These are phyloP conservation scores for Hippocampus guttulatus DNA, from an alignment of 2,113 vertebrate species.

Conservation along the genomic window DNA sequence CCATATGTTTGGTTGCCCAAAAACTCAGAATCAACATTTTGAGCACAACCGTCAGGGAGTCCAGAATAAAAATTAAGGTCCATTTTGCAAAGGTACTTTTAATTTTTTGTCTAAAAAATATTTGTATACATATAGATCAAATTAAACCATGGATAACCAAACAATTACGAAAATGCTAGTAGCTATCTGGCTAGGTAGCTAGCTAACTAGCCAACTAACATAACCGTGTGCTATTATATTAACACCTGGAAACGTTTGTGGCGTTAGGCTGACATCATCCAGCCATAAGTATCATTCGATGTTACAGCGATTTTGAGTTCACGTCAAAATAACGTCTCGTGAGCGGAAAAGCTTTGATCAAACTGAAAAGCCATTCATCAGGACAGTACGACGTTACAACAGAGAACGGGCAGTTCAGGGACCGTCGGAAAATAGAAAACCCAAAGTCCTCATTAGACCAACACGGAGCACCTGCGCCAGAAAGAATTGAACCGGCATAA, in stretches of 20 bases:
- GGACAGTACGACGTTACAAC: neutral
- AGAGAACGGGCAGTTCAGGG: constrained; percentile 15
- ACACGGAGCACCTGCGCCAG: neutral
- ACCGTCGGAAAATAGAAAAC: neutral
- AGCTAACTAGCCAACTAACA: constrained; percentile 25
- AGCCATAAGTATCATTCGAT: neutral
- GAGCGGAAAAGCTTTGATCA: neutral
- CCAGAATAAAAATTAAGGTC: constrained; percentile 72
- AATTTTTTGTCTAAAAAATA: neutral
- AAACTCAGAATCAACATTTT: constrained; percentile 66
- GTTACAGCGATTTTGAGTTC: neutral
- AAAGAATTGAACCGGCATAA: neutral
- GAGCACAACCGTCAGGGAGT: constrained; percentile 60
- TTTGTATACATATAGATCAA: neutral
- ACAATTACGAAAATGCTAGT: constrained; percentile 24
- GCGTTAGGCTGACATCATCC: neutral
- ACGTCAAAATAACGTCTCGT: neutral
- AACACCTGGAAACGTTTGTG: neutral
- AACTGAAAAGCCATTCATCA: constrained; percentile 25
- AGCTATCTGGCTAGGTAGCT: constrained; percentile 28
- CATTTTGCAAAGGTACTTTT: constrained; percentile 32
- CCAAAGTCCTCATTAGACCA: neutral
- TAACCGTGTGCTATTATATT: neutral
- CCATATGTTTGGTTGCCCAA: constrained; percentile 60
- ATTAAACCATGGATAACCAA: neutral